A percentile compares a stretch with the other conserved stretches of the same genome.
These are phyloP conservation scores for Luehdorfia chinensis DNA, from an alignment of 1,140 invertebrate genomes.

Conservation along the genomic window DNA sequence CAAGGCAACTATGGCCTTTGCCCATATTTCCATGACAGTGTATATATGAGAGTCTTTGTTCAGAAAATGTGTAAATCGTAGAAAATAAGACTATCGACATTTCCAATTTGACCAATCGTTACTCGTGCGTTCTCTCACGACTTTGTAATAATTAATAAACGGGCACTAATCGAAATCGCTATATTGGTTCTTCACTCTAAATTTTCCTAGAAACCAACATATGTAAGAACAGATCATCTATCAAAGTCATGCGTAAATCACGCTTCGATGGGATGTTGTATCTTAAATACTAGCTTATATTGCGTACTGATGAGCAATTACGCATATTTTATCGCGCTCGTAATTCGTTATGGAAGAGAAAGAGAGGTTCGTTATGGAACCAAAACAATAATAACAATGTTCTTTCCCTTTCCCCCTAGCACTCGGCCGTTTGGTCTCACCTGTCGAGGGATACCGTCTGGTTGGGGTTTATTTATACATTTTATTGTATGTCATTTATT, in stretches of 20 bases:
- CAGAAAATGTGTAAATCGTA: too few species aligned
- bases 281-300: constrained; percentile 2
- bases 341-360: background rate
- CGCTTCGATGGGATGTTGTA: background rate
- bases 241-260: constrained; percentile 12
- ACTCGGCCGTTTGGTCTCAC: too few species aligned
- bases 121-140: constrained; percentile 7
- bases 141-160: constrained; percentile 10
- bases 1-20: too few species aligned
- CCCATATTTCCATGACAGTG: too few species aligned
- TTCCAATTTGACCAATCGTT: background rate
- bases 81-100: background rate
- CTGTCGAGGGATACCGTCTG: too few species aligned
- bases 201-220: constrained; percentile 4
- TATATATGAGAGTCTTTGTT: too few species aligned
- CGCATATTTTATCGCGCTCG: background rate
- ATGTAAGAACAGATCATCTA: constrained; percentile 5
- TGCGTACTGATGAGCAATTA: constrained; percentile 4
- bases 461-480: too few species aligned
- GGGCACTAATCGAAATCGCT: constrained; percentile 9
- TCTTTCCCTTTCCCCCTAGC: too few species aligned
- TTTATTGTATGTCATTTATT: too few species aligned
- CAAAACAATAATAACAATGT: too few species aligned
- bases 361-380: too few species aligned
- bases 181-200: background rate